Evolutionary conservation across 2,113 vertebrate species (phyloP).

Genomic region (Camelus dromedarius): DNA sequence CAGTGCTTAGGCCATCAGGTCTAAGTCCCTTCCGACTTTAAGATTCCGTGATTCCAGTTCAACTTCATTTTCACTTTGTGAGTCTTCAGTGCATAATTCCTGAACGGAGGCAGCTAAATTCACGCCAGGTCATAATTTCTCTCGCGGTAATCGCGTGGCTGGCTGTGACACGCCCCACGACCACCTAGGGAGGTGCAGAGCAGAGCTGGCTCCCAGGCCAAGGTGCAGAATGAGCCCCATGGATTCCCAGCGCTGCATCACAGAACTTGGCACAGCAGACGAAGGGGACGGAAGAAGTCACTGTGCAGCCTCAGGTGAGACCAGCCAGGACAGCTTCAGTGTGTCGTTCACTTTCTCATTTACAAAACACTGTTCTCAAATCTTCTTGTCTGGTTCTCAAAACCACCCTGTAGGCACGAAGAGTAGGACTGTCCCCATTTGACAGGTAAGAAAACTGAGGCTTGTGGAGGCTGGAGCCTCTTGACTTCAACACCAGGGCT

Average conservation of each 20-base stretch:
- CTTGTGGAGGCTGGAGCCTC: not conserved
- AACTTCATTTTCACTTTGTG: not conserved
- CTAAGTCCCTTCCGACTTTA: not conserved
- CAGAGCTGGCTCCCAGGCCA: not conserved
- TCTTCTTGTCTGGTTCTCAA: not conserved
- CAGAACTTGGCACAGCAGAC: not conserved
- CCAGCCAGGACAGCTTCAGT: not conserved
- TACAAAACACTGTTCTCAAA: not conserved
- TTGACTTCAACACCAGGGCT: not conserved
- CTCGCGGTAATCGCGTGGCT: rapidly evolving
- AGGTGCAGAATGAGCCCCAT: not conserved
- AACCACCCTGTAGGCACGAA: not conserved
- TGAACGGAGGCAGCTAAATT: not conserved
- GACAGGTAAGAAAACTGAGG: constrained; percentile 20
- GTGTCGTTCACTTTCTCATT: not conserved
- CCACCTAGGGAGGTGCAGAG: rapidly evolving
- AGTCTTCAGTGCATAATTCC: not conserved
- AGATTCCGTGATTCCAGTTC: not conserved
- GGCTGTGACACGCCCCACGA: not conserved
- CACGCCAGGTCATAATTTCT: rapidly evolving
- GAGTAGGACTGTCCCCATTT: not conserved
- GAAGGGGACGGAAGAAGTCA: rapidly evolving
- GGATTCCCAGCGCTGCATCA: too few species aligned
- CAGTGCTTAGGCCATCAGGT: too few species aligned
- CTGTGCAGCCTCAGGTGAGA: rapidly evolving